Conservation (phyloP, 2,888 invertebrate genomes). For the Eilema sororculum region DNA sequence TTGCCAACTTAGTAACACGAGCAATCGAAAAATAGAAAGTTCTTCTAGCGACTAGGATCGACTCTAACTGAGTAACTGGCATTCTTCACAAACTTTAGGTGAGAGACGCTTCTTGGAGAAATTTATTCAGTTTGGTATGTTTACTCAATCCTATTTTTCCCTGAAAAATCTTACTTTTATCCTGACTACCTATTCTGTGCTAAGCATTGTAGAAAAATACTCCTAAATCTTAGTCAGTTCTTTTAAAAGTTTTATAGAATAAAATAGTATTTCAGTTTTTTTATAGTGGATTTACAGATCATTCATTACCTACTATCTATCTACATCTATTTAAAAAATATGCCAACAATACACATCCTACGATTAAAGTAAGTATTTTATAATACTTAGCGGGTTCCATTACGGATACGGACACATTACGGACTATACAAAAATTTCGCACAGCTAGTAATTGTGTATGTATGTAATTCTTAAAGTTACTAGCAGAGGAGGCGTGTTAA, state of each 20-base stretch:
- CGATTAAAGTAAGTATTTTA: no score
- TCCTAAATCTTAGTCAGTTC: constrained; percentile 43
- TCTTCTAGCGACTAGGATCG: constrained; percentile 67
- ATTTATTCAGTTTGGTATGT: constrained; percentile 75
- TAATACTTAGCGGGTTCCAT: no score
- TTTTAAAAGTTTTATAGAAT: constrained; percentile 1
- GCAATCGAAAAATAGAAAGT: constrained; percentile 86
- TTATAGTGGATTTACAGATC: no score
- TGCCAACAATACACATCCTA: no score
- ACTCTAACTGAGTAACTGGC: constrained; percentile 82
- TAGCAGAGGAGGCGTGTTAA: constrained; percentile 9
- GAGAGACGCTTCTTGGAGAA: constrained; percentile 69
- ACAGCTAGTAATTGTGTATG: no score
- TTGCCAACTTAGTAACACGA: constrained; percentile 81
- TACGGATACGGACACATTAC: no score
- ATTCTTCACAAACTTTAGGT: constrained; percentile 80
- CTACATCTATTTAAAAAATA: no score
- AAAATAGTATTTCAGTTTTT: no score
- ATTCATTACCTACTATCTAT: no score
- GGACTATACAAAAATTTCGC: no score
- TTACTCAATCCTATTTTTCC: constrained; percentile 61
- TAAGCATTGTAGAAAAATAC: constrained; percentile 47
- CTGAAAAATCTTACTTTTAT: constrained; percentile 34
- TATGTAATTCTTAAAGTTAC: no score
- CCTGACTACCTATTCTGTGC: constrained; percentile 30